phyloP scores from a whole-genome alignment of 2,113 vertebrate species.

The Hipposideros armiger region DNA sequence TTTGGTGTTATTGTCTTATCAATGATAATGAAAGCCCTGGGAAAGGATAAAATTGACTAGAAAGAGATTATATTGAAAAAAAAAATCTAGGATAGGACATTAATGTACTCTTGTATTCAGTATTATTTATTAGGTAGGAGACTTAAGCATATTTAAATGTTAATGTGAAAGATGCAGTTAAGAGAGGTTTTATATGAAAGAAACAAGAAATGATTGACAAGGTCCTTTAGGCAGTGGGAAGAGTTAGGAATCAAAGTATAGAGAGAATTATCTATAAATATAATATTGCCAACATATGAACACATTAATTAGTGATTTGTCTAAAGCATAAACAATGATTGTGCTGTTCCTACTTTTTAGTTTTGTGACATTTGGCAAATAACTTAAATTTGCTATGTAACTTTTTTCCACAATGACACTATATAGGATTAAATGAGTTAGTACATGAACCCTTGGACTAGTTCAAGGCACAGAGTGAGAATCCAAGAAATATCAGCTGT shows the following conservation, averaged over 20 bases:
- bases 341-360: neutral
- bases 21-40: neutral
- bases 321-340: neutral
- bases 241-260: neutral
- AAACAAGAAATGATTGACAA: neutral
- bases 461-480: neutral
- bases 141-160: neutral
- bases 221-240: neutral
- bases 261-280: neutral
- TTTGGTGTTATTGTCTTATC: neutral
- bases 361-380: slow-evolving; percentile 34
- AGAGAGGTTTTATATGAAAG: neutral
- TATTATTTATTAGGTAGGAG: neutral
- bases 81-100: neutral
- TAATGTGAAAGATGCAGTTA: neutral
- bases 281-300: neutral
- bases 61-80: neutral
- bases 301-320: neutral
- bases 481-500: neutral
- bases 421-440: neutral
- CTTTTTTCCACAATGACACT: neutral
- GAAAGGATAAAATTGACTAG: neutral
- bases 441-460: neutral
- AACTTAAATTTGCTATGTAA: neutral
- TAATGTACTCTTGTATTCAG: neutral